These are phyloP conservation scores for Rattus rattus DNA, from an alignment of 2,113 vertebrate species.

Conservation along the genomic window DNA sequence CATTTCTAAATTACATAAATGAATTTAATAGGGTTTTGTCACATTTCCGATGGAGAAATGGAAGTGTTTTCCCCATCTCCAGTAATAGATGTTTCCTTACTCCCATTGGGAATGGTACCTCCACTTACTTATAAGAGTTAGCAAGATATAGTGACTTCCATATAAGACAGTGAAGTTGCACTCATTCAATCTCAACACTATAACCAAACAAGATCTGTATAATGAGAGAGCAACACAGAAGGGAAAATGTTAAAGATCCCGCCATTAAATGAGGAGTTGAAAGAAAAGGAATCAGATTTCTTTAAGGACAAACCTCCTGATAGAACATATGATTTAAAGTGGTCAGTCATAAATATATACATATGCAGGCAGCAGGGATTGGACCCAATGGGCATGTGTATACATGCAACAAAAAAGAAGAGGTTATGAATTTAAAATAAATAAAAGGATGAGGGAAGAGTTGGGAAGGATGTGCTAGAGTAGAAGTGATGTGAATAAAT, in stretches of 20 bases:
- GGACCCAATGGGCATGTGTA: neutral
- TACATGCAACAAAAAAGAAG: neutral
- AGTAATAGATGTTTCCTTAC: neutral
- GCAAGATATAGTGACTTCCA: neutral
- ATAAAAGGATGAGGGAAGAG: neutral
- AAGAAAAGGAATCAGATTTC: neutral
- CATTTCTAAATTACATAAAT: neutral
- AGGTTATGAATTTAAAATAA: neutral
- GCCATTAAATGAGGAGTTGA: neutral
- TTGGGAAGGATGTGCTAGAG: neutral
- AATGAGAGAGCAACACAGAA: neutral
- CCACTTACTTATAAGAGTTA: neutral
- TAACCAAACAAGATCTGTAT: neutral
- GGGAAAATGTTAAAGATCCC: neutral
- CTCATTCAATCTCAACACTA: neutral
- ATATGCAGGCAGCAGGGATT: neutral
- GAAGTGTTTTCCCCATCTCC: neutral
- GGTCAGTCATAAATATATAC: neutral
- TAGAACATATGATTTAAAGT: neutral
- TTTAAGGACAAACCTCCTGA: neutral
- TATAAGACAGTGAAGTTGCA: neutral
- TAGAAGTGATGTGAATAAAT: neutral
- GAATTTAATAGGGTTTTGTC: neutral
- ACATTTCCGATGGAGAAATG: neutral
- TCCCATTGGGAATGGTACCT: neutral